Evolutionary conservation across 1,140 invertebrate genomes (phyloP), one percentile per base, ranked within the genome.

Genomic region (Lordiphosa clarofinis): DNA sequence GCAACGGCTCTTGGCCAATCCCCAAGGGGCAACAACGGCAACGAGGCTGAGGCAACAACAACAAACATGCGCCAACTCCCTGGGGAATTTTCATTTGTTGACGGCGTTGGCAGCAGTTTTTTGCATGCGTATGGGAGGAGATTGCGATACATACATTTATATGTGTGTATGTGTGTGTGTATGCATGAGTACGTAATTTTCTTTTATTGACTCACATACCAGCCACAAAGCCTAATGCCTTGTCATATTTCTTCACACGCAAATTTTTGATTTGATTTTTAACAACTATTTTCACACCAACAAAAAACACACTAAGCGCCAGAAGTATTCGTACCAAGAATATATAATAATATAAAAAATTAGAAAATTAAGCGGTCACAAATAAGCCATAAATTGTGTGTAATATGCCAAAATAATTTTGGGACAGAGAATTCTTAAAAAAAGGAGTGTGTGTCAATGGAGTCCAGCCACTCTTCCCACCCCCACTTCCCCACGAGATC

Each of bases 1-100:
- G 61, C 71, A 79, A 75, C 75, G 75, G 64, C 64, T 68, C 73
- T 76, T 75, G 72, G 74, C 82, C 87, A 88, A 88, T 87, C 87
- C 76, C 76, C 86, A 57, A 31, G 86, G 47, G 57, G 60, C 75
- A 56, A 70, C 72, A 52, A 42, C 59, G 54, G 31, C 62, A 63
- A 36, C 35, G 36, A 31, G 54, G 42, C 53, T 40, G 44, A 56
- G 65, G 10, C 66, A 75, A 35, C 15, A 15, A 15, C 71, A 64
- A 56, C 71, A 74, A 84, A 78, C 78, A 84, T 84, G 78, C 78
- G 78, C 66, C 76, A 82, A 76, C 28, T 84, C 78, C 81, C 78
- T 57, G 56, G 79, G 69, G 78, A 70, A 68, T 84, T 81, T 62
- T 86, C 79, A 84, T 84, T 84, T 82, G 78, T 70, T 84, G 78